Evolutionary conservation across 2,888 invertebrate species (phyloP), one percentile per base, ranked within the genome.

Genomic region (Branchellion lobata): DNA sequence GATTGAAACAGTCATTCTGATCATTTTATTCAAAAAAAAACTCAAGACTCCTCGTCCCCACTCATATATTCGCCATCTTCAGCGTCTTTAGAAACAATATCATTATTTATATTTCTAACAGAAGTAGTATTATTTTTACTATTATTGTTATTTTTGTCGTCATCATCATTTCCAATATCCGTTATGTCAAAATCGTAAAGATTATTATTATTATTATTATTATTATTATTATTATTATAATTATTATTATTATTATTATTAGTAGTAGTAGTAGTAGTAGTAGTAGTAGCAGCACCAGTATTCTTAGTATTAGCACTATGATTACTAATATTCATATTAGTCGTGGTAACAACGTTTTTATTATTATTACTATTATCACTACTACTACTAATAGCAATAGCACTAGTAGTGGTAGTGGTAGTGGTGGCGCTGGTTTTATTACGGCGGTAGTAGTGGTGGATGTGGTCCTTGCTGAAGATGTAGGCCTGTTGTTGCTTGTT

Each of bases 241-340:
- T 27, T 27, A 29, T 65, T 65, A 65, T 65, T 65, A 29, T 65
- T n/a, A 65, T 5, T 65, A 27, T 3, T 65, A 65, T 65, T n/a
- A n/a, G 3, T n/a, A n/a, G 29, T 29, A 5, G 24, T 29, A 21
- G 29, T 27, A 21, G 29, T 27, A 29, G 24, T 65, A 65, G 24
- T 65, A 29, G 24, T n/a, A 65, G 3, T 65, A 27, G 3, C 21
- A 65, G 24, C 8, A 11, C 8, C n/a, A 29, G 33, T 71, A 29
- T 5, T 71, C 8, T 5, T 71, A 71, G 21, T 71, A 40, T 8
- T 8, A 40, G 40, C 14, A 40, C 5, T 40, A n/a, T n/a, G n/a
- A 40, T 40, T 14, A 40, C 8, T 40, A 14, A 14, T 40, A 14
- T 8, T 40, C 8, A 40, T 40, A 40, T 5, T 40, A 40, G 40